Base-by-base conservation (phyloP, 2,888 invertebrate species). In the Cephalotes varians region DNA sequence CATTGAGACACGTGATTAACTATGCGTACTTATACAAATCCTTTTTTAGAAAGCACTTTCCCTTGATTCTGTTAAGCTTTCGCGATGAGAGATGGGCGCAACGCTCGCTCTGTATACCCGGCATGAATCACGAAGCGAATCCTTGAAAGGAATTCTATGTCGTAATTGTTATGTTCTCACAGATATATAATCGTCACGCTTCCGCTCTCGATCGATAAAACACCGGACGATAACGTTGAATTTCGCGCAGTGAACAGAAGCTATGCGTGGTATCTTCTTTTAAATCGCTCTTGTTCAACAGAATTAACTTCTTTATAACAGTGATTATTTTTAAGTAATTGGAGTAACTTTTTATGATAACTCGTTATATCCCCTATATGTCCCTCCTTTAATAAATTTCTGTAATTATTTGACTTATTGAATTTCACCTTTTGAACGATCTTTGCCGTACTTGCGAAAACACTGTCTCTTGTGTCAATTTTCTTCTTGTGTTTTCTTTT, bases 91-190 rank as follows among this genome's bases (percentile, higher is more conserved):
- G 77, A 69, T 40, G 77, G 0, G 28, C 40, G 54, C 77, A 54
- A 77, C 15, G 37, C 49, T 76, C 31, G 54, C 31, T 54, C 49
- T 37, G 51, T 67, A 76, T 76, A 69, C 40, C 54, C 40, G 54
- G 28, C 51, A 40, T 69, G 69, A 77, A 77, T 77, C 77, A 77
- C 21, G 51, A 69, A 69, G 69, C 31, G 40, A 77, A 77, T 77
- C 77, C 69, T 69, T 77, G 69, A 77, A 60, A 77, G 77, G 77
- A 69, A 77, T 77, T 77, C 77, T 69, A 69, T 77, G 77, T 69
- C 54, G 77, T 77, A 77, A 77, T 77, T 77, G 54, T 77, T 69
- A 54, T 69, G 40, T 69, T 77, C 77, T 40, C 40, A 18, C 40
- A 54, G 40, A 69, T 77, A 77, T 77, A 77, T 77, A 69, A 77